These are phyloP conservation scores for Aphidius gifuensis DNA, from an alignment of 1,140 invertebrate species.

Conservation along the genomic window DNA sequence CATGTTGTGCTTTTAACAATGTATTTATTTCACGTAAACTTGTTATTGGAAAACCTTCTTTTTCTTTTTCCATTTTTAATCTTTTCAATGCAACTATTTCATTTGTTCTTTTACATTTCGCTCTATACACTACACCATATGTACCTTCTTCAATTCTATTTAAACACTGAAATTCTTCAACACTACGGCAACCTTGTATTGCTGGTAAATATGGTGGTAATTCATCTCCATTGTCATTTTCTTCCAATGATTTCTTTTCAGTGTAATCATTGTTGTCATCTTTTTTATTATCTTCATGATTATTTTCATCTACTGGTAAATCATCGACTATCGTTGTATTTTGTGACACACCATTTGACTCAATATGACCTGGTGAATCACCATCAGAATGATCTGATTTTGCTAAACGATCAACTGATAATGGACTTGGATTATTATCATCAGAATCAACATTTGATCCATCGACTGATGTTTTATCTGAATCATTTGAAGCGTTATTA, in stretches of 20 bases:
- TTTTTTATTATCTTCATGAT: constrained; percentile 12
- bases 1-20: constrained; percentile 93
- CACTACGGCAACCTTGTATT: constrained; percentile 93
- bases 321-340: no score
- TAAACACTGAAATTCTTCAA: constrained; percentile 96
- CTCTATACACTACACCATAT: constrained; percentile 93
- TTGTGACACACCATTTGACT: constrained; percentile 52
- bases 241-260: constrained; percentile 23
- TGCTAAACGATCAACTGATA: constrained; percentile 50
- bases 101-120: constrained; percentile 91
- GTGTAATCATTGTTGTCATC: constrained; percentile 46
- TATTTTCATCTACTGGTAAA: no score
- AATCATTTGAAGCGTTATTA: constrained; percentile 38
- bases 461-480: constrained; percentile 56
- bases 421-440: constrained; percentile 52
- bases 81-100: constrained; percentile 99
- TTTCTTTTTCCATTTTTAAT: constrained; percentile 99
- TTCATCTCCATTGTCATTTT: constrained; percentile 47
- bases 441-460: constrained; percentile 51
- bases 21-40: constrained; percentile 98
- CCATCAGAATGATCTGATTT: constrained; percentile 54
- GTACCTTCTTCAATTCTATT: constrained; percentile 98
- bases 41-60: constrained; percentile 99
- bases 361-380: constrained; percentile 56
- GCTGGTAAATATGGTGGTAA: constrained; percentile 90